Conservation (phyloP, 2,888 invertebrate genomes). For the Zeuzera pyrina region DNA sequence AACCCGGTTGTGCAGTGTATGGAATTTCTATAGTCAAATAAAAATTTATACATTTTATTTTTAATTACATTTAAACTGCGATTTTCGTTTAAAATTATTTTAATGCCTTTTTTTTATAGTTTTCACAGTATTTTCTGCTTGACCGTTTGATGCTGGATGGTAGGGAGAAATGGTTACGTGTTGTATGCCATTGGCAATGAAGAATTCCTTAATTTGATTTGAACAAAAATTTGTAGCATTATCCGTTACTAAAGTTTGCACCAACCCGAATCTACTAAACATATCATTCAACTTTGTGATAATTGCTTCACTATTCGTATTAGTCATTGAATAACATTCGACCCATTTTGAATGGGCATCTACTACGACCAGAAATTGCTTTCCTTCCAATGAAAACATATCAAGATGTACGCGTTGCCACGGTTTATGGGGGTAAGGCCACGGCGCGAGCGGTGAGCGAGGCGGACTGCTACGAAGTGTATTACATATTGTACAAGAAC, state of each 20-base stretch:
- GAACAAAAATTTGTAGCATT: constrained; percentile 4
- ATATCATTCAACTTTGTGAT: constrained; percentile 6
- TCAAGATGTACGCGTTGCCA: constrained; percentile 7
- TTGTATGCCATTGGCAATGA: constrained; percentile 6
- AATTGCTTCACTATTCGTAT: background rate
- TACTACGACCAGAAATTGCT: constrained; percentile 1
- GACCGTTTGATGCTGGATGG: constrained; percentile 8
- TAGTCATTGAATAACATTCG: constrained; percentile 6
- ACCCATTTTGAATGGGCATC: constrained; percentile 7
- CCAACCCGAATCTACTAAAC: constrained; percentile 6
- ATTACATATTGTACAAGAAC: no score
- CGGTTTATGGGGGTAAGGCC: constrained; percentile 1
- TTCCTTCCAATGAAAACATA: constrained; percentile 4
- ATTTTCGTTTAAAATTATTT: no score
- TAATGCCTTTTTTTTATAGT: constrained; percentile 9
- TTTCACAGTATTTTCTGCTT: constrained; percentile 7
- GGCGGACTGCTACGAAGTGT: constrained; percentile 2
- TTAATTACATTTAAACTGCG: no score
- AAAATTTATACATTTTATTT: no score
- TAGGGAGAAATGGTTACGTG: constrained; percentile 4
- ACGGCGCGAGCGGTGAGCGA: constrained; percentile 5
- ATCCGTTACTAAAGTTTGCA: constrained; percentile 2
- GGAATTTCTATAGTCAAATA: no score
- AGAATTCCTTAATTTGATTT: no score
- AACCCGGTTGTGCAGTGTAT: no score